Conservation (phyloP, 2,113 vertebrate genomes). For the Hepsetus odoe region DNA sequence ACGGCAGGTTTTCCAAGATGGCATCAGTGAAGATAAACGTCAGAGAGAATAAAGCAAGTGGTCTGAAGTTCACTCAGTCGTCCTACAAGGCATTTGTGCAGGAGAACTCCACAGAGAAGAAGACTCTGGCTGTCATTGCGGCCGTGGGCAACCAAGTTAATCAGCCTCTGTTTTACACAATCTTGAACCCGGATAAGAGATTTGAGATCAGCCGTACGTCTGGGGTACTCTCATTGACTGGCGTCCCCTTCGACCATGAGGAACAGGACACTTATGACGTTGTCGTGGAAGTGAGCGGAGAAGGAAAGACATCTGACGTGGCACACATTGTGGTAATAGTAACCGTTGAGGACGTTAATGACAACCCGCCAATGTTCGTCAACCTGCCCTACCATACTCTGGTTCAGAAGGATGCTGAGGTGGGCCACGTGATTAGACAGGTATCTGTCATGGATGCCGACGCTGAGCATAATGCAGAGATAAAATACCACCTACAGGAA, state of each 20-base stretch:
- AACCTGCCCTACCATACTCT: conserved; percentile 92
- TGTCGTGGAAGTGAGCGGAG: conserved; percentile 87
- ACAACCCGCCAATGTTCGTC: conserved; percentile 90
- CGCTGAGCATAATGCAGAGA: conserved; percentile 81
- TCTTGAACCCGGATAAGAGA: conserved; percentile 90
- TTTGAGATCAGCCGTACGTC: conserved; percentile 92
- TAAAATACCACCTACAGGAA: conserved; percentile 86
- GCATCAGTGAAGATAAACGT: conserved; percentile 89
- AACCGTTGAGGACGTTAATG: conserved; percentile 87
- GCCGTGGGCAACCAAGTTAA: conserved; percentile 90
- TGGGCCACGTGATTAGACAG: conserved; percentile 81
- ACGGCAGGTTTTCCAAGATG: conserved; percentile 86
- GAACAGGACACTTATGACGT: conserved; percentile 85
- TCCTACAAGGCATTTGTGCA: conserved; percentile 83
- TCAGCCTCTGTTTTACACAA: conserved; percentile 89
- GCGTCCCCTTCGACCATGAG: conserved; percentile 91
- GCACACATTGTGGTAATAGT: conserved; percentile 88
- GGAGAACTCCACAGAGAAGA: conserved; percentile 88
- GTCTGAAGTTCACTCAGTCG: conserved; percentile 87
- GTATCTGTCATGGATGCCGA: conserved; percentile 92
- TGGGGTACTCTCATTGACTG: conserved; percentile 90
- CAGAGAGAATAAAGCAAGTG: conserved; percentile 88
- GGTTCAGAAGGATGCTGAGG: conserved; percentile 86
- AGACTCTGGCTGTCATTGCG: conserved; percentile 84
- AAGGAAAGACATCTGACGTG: conserved; percentile 76